Conservation (phyloP, 1,140 invertebrate species). For the Philaenus spumarius region DNA sequence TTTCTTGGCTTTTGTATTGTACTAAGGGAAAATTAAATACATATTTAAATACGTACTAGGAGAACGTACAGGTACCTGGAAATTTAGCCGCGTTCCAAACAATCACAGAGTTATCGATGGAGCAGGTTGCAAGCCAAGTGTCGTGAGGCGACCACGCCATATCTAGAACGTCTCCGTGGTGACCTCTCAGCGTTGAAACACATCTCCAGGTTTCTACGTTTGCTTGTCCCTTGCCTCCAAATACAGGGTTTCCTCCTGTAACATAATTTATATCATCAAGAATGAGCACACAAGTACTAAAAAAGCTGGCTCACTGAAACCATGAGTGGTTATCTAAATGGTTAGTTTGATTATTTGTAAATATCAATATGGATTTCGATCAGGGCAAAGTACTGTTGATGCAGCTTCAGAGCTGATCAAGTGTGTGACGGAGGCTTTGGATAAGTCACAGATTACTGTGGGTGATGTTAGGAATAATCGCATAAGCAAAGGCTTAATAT, state of each 20-base stretch:
- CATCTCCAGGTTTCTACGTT: constrained; percentile 92
- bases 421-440: no score
- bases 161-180: constrained; percentile 88
- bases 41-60: no score
- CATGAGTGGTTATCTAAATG: not conserved
- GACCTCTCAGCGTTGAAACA: constrained; percentile 76
- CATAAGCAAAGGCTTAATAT: no score
- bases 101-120: constrained; percentile 93
- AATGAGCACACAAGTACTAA: not conserved
- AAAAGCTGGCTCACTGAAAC: not conserved
- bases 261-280: no score
- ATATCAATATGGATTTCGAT: no score
- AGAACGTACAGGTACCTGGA: constrained; percentile 55
- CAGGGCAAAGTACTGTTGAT: no score
- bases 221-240: constrained; percentile 57
- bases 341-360: no score
- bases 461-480: no score
- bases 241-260: constrained; percentile 48
- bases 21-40: no score
- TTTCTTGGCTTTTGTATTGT: no score
- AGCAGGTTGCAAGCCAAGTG: constrained; percentile 87
- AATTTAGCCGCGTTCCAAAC: constrained; percentile 93
- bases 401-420: no score
- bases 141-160: constrained; percentile 93
- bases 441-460: no score